These are phyloP conservation scores for Sesia bembeciformis DNA, from an alignment of 2,888 invertebrate species.

Conservation along the genomic window DNA sequence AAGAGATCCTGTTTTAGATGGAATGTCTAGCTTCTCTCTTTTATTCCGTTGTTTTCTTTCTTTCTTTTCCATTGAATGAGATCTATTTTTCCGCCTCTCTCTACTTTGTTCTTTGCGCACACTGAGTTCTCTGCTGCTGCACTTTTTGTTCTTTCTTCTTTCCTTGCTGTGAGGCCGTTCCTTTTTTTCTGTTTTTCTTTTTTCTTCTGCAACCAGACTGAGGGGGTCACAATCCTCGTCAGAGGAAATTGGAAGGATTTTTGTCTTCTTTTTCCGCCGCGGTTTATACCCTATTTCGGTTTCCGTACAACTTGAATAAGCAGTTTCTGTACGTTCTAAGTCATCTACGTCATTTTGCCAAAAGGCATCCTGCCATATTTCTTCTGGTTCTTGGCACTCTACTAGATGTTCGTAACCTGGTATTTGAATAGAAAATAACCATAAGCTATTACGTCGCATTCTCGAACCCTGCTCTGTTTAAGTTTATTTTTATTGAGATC, in stretches of 20 bases:
- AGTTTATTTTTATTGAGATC: no score
- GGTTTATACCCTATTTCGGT: constrained; percentile 11
- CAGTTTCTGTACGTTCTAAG: constrained; percentile 25
- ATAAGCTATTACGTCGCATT: no score
- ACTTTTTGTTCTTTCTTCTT: constrained; percentile 30
- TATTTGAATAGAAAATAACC: no score
- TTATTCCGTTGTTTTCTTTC: constrained; percentile 19
- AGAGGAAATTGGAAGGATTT: constrained; percentile 12
- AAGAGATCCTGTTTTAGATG: constrained; percentile 20
- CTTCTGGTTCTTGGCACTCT: constrained; percentile 47
- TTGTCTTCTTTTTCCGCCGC: constrained; percentile 32
- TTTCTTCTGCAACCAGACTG: constrained; percentile 29
- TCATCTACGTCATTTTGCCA: constrained; percentile 18
- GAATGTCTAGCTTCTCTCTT: constrained; percentile 12
- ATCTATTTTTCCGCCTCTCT: constrained; percentile 14
- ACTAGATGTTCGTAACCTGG: constrained; percentile 66
- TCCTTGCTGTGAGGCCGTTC: constrained; percentile 47
- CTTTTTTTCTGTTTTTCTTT: constrained; percentile 35
- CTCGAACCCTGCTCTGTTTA: no score
- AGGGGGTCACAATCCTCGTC: constrained; percentile 49
- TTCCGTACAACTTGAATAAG: constrained; percentile 21
- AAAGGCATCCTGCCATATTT: constrained; percentile 34
- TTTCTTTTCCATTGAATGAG: constrained; percentile 18
- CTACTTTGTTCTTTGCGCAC: not conserved
- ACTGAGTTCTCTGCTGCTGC: not conserved